Percentiles rank a stretch among this genome's conserved stretches.
Evolutionary conservation across 2,113 vertebrate genomes (phyloP).

Genomic region (Tringa solitaria): DNA sequence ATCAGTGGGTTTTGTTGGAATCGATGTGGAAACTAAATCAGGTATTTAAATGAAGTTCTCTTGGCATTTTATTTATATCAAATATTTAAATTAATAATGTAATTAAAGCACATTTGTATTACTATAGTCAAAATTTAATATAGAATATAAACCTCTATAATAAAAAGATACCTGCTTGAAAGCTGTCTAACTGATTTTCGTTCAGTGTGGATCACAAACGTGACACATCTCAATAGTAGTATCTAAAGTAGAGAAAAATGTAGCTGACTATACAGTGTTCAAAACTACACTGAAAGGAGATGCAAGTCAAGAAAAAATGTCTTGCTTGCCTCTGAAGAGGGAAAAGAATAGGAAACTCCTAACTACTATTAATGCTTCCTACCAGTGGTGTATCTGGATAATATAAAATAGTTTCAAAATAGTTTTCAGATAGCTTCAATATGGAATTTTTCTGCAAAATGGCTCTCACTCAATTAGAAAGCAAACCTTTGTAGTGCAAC

Average conservation of each 20-base stretch:
- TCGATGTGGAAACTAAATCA: background rate
- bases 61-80: background rate
- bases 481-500: too few species aligned
- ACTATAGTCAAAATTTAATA: conserved; percentile 11
- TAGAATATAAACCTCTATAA: background rate
- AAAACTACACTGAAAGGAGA: background rate
- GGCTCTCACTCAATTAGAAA: background rate
- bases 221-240: background rate
- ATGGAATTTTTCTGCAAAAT: background rate
- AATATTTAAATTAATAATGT: conserved; percentile 6
- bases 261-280: background rate
- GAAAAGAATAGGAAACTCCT: background rate
- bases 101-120: background rate
- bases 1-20: background rate
- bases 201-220: background rate
- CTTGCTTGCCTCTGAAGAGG: background rate
- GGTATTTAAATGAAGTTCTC: background rate
- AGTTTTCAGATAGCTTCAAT: background rate
- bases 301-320: background rate
- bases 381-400: background rate
- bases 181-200: background rate
- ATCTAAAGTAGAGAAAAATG: background rate
- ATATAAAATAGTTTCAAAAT: background rate
- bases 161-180: background rate
- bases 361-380: background rate